These are phyloP conservation scores for Lophius americanus DNA, from an alignment of 2,797 vertebrate genomes.

Conservation along the genomic window DNA sequence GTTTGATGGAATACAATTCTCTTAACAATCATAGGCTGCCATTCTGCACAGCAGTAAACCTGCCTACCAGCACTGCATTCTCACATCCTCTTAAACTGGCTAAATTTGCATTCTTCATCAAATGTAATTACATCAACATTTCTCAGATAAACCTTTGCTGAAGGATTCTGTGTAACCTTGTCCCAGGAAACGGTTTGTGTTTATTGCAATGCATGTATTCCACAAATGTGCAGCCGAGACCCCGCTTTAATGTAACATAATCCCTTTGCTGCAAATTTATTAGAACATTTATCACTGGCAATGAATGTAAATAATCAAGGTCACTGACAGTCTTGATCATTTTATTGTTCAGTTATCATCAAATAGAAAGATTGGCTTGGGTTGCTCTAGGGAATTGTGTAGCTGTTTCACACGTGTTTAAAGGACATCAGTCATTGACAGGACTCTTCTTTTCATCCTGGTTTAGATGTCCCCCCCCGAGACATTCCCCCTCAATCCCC, in stretches of 20 bases:
- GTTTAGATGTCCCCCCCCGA: conserved; percentile 10
- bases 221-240: conserved; percentile 26
- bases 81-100: neutral
- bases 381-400: conserved; percentile 11
- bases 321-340: conserved; percentile 26
- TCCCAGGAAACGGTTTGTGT: conserved; percentile 41
- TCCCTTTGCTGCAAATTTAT: conserved; percentile 31
- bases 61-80: conserved; percentile 7
- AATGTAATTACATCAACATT: conserved; percentile 27
- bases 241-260: conserved; percentile 29
- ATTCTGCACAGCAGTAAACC: conserved; percentile 10
- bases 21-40: neutral
- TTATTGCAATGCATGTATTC: conserved; percentile 12
- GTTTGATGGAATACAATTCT: neutral
- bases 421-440: conserved; percentile 22
- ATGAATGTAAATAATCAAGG: conserved; percentile 46
- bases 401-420: conserved; percentile 27
- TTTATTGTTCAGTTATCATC: conserved; percentile 38
- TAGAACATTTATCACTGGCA: conserved; percentile 38
- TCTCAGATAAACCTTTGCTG: conserved; percentile 19
- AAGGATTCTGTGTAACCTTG: neutral
- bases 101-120: conserved; percentile 22
- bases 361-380: conserved; percentile 45
- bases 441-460: conserved; percentile 14
- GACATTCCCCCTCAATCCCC: conserved; percentile 4